Conservation (phyloP, 2,113 vertebrate species). For the Gopherus evgoodei region DNA sequence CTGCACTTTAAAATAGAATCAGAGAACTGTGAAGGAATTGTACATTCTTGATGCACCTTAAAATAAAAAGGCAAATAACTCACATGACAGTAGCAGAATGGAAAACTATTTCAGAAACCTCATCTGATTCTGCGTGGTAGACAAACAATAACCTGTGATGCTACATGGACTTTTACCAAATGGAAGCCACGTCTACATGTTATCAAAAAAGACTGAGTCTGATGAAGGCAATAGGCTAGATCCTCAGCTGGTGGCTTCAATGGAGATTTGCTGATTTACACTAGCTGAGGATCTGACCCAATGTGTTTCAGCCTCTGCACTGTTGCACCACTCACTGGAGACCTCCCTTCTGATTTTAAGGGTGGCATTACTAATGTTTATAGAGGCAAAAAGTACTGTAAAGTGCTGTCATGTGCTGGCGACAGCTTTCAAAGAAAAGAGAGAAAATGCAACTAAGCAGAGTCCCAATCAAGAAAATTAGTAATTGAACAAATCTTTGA, state of each 20-base stretch:
- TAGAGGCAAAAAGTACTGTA: conserved; percentile 31
- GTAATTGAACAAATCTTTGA: not conserved
- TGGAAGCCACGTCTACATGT: not conserved
- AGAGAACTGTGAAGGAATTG: not conserved
- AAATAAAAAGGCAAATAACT: conserved; percentile 3
- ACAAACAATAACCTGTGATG: not conserved
- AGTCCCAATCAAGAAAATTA: not conserved
- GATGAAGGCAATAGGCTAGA: not conserved
- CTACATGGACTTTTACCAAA: not conserved
- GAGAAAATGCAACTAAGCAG: not conserved
- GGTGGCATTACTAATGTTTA: not conserved
- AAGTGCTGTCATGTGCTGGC: conserved; percentile 14
- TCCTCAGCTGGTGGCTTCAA: not conserved
- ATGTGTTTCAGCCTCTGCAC: not conserved
- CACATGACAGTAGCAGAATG: not conserved
- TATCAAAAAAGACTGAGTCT: not conserved
- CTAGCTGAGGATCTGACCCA: not conserved
- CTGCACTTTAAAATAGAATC: not conserved
- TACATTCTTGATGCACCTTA: not conserved
- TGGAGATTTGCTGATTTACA: not conserved
- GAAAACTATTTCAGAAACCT: not conserved
- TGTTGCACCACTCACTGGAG: not conserved
- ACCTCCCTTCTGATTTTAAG: not conserved
- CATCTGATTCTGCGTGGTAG: not conserved
- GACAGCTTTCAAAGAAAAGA: conserved; percentile 23